These are phyloP conservation scores for Megalurothrips usitatus DNA, from an alignment of 2,888 invertebrate genomes.

Conservation along the genomic window DNA sequence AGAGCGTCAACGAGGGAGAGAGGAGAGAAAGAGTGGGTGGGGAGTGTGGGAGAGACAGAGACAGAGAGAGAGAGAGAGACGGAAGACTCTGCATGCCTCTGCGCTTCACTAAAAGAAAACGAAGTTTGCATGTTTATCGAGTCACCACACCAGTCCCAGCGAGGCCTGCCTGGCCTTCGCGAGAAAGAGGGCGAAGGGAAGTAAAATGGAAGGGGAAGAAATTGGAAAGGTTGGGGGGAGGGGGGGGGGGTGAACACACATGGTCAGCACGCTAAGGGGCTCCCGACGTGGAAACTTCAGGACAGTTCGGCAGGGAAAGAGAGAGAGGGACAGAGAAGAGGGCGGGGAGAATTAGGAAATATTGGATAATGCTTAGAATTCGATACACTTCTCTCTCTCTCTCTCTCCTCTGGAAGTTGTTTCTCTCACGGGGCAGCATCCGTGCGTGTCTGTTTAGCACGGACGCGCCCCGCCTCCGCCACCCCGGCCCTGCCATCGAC, in stretches of 20 bases:
- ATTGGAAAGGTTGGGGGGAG: not conserved
- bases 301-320: too few species aligned
- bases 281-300: too few species aligned
- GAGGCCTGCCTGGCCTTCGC: not conserved
- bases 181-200: not conserved
- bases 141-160: not conserved
- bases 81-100: not conserved
- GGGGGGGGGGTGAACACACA: not conserved
- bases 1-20: not conserved
- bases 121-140: not conserved
- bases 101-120: not conserved
- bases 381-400: too few species aligned
- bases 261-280: too few species aligned
- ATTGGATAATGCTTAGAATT: too few species aligned
- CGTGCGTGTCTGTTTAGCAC: not conserved
- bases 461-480: not conserved
- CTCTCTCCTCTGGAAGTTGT: too few species aligned
- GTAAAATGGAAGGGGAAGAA: too few species aligned
- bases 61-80: not conserved
- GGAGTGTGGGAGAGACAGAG: not conserved
- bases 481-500: not conserved
- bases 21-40: not conserved
- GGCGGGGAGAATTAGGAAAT: too few species aligned
- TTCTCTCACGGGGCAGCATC: too few species aligned
- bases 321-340: too few species aligned